phyloP scores from a whole-genome alignment of 2,888 invertebrate genomes.

The Leptinotarsa rubiginosa region DNA sequence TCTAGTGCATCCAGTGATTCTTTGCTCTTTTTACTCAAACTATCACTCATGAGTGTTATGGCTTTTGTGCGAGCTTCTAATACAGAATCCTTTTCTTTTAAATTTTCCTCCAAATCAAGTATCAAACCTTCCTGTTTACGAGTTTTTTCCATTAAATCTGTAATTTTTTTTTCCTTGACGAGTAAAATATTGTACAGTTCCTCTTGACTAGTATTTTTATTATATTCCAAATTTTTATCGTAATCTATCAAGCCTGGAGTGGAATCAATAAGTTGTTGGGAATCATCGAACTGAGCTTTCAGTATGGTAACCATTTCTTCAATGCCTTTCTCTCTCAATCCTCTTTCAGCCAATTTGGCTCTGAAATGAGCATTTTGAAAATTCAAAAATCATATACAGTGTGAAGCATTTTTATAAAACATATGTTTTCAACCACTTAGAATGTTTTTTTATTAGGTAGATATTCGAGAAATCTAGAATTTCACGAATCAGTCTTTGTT shows the following conservation, averaged over 20 bases:
- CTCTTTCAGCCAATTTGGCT: constrained; percentile 68
- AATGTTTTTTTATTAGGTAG: too few relatives aligned
- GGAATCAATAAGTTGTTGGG: constrained; percentile 62
- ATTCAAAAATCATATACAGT: too few relatives aligned
- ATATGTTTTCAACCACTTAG: too few relatives aligned
- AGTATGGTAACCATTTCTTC: constrained; percentile 69
- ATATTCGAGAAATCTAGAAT: too few relatives aligned
- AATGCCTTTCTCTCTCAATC: constrained; percentile 68
- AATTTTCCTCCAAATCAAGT: constrained; percentile 84
- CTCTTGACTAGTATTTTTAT: constrained; percentile 59
- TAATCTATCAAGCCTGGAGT: constrained; percentile 58
- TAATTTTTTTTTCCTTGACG: constrained; percentile 74
- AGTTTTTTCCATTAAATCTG: constrained; percentile 77
- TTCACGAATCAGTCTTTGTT: too few relatives aligned
- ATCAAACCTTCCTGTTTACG: constrained; percentile 81
- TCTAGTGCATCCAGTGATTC: constrained; percentile 79
- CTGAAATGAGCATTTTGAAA: constrained; percentile 45
- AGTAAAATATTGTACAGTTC: constrained; percentile 67
- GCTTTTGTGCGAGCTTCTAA: constrained; percentile 86
- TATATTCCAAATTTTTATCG: constrained; percentile 59
- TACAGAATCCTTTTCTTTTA: constrained; percentile 86
- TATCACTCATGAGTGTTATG: constrained; percentile 80
- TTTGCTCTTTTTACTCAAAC: constrained; percentile 77
- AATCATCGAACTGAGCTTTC: constrained; percentile 70
- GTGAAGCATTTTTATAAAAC: neutral